phyloP scores from a whole-genome alignment of 1,140 invertebrate species.

The Drosophila teissieri region DNA sequence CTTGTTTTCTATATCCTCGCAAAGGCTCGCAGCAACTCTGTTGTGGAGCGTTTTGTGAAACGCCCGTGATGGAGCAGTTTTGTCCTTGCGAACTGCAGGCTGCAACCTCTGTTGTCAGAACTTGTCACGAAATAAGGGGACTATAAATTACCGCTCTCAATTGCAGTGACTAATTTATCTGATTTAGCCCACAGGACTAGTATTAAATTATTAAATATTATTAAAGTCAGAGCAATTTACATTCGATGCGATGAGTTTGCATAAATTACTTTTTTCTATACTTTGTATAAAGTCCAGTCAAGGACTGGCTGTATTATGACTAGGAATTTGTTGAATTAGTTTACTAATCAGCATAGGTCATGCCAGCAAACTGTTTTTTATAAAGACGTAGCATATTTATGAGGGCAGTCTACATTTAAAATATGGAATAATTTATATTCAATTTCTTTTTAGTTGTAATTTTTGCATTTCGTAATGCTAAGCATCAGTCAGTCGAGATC shows the following conservation, averaged over 20 bases:
- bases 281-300: not conserved
- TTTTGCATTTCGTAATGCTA: not conserved
- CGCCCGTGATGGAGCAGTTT: conserved; percentile 2
- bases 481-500: conserved; percentile 3
- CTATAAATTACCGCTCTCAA: too few relatives aligned
- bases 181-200: too few relatives aligned
- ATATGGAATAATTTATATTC: too few relatives aligned
- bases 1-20: conserved; percentile 39
- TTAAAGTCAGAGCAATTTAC: not conserved
- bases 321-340: not conserved
- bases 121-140: not conserved
- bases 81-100: not conserved
- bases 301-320: not conserved
- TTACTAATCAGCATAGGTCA: too few relatives aligned
- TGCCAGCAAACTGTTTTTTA: too few relatives aligned
- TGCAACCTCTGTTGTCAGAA: conserved; percentile 3
- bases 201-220: too few relatives aligned
- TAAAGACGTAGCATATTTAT: conserved; percentile 17
- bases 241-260: conserved; percentile 1
- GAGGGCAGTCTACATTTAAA: not conserved
- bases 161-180: too few relatives aligned
- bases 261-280: not conserved
- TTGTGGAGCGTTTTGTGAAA: not conserved
- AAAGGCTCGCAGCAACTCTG: conserved; percentile 20
- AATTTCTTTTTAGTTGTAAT: too few relatives aligned